Evolutionary conservation across 2,113 vertebrate genomes (phyloP).

Genomic region (Pteronura brasiliensis): DNA sequence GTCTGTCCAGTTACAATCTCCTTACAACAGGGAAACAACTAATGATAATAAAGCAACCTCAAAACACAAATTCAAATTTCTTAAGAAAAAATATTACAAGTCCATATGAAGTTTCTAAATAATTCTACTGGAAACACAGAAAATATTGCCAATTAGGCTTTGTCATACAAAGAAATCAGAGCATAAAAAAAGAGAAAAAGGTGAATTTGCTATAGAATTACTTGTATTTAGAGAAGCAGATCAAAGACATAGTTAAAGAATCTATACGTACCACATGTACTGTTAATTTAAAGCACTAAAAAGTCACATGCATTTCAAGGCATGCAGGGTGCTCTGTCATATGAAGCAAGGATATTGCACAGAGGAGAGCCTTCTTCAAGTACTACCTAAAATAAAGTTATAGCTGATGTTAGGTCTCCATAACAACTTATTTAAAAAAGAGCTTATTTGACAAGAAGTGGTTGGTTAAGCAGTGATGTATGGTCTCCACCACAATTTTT

Average conservation of each 20-base stretch:
- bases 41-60: neutral
- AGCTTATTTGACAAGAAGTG: conserved; percentile 22
- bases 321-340: conserved; percentile 81
- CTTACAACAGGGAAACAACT: conserved; percentile 15
- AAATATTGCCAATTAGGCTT: conserved; percentile 21
- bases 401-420: conserved; percentile 61
- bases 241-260: conserved; percentile 57
- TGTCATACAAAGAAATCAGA: neutral
- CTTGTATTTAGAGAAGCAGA: conserved; percentile 28
- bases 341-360: conserved; percentile 71
- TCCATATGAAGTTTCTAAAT: neutral
- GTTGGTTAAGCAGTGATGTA: neutral
- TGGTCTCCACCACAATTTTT: neutral
- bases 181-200: neutral
- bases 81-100: conserved; percentile 22
- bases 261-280: conserved; percentile 81
- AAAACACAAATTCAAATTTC: conserved; percentile 11
- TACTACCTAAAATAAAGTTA: conserved; percentile 83
- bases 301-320: conserved; percentile 85
- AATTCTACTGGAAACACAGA: neutral
- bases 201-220: neutral
- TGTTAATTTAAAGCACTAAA: conserved; percentile 80
- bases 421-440: conserved; percentile 41
- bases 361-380: conserved; percentile 76
- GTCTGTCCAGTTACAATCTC: conserved; percentile 20